phyloP scores from a whole-genome alignment of 2,888 invertebrate species.

The Drosophila rubida region DNA sequence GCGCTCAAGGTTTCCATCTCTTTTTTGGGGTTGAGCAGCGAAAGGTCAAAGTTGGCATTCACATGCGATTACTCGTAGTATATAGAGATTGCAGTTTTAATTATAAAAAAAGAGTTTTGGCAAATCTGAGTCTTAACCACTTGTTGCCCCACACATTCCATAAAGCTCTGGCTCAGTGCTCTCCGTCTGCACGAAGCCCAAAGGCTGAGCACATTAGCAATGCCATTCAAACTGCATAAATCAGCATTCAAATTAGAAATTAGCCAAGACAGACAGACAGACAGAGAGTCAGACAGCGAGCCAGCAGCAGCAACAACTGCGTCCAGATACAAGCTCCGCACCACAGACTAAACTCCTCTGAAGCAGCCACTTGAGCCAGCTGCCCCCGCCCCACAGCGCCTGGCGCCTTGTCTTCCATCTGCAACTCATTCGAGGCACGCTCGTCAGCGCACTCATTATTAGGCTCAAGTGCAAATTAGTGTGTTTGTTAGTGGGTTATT shows the following conservation, averaged over 20 bases:
- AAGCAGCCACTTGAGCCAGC: conserved; percentile 52
- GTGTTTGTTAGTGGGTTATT: conserved; percentile 81
- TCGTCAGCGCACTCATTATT: conserved; percentile 81
- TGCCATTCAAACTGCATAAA: conserved; percentile 75
- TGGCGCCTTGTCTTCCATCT: conserved; percentile 29
- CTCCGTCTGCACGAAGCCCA: no score
- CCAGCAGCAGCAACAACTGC: conserved; percentile 35
- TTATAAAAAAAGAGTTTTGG: conserved; percentile 40
- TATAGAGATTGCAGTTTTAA: conserved; percentile 32
- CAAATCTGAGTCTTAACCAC: conserved; percentile 22
- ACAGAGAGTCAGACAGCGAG: conserved; percentile 17
- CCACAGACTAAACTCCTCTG: conserved; percentile 53
- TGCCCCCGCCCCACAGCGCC: conserved; percentile 9
- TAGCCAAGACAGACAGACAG: conserved; percentile 50
- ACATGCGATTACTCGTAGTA: neutral
- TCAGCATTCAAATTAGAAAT: conserved; percentile 81
- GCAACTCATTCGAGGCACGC: conserved; percentile 62
- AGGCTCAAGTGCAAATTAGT: conserved; percentile 82
- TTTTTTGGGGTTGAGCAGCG: neutral
- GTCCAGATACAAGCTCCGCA: conserved; percentile 51
- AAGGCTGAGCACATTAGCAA: conserved; percentile 57
- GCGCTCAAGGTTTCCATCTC: conserved; percentile 41
- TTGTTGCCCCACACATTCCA: conserved; percentile 43
- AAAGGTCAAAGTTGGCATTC: conserved; percentile 31
- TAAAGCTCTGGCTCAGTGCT: neutral